A percentile compares a stretch with the other conserved stretches of the same genome.
These are phyloP conservation scores for Shinisaurus crocodilurus DNA, from an alignment of 2,113 vertebrate species.

Conservation along the genomic window DNA sequence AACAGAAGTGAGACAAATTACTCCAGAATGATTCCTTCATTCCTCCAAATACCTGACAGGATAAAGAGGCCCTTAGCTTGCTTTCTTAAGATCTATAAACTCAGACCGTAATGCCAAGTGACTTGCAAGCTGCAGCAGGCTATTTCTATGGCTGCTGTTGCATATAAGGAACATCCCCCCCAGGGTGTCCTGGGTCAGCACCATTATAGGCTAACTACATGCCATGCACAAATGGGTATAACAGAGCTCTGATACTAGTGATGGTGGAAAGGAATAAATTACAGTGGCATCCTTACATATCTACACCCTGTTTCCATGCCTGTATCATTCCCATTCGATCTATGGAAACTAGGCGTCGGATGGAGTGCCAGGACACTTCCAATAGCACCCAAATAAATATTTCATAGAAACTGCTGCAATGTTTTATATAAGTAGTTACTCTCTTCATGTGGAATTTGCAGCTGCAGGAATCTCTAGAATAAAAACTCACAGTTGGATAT, in stretches of 20 bases:
- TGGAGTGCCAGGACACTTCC: constrained; percentile 39
- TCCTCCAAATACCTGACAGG: not conserved
- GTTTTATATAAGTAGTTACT: constrained; percentile 52
- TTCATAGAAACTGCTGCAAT: constrained; percentile 50
- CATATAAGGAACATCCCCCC: not conserved
- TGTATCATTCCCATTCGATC: not conserved
- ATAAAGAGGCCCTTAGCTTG: not conserved
- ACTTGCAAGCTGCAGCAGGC: not conserved
- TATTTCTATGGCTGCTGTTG: not conserved
- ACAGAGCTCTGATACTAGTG: not conserved
- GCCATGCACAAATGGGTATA: not conserved
- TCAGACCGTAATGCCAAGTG: not conserved
- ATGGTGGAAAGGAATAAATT: not conserved
- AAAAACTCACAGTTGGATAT: constrained; percentile 51
- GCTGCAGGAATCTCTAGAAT: constrained; percentile 34
- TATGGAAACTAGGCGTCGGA: constrained; percentile 22
- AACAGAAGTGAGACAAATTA: not conserved
- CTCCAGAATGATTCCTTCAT: not conserved
- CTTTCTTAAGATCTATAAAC: not conserved
- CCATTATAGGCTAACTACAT: not conserved
- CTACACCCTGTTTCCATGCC: too few species aligned
- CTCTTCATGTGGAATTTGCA: constrained; percentile 49
- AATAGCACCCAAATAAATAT: constrained; percentile 49
- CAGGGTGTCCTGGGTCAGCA: not conserved
- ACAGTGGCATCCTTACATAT: not conserved